A percentile compares a stretch with the other conserved stretches of the same genome.
These are phyloP conservation scores for Ianthella basta DNA, from an alignment of 37 sponge, comb jelly and placozoan species.

Conservation along the genomic window DNA sequence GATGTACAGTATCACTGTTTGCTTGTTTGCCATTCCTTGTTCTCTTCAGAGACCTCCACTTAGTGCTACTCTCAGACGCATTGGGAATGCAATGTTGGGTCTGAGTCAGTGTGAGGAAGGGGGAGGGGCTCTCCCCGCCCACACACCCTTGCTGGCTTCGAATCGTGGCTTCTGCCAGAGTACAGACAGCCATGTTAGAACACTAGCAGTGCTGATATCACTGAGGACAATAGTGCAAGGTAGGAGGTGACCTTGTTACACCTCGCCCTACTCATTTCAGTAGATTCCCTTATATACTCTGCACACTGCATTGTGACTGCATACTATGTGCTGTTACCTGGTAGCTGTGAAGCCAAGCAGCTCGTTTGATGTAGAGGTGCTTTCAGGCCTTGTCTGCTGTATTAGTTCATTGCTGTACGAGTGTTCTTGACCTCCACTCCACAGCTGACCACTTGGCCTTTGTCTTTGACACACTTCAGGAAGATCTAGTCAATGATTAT, in stretches of 20 bases:
- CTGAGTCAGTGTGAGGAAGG: neutral
- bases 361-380: too few relatives aligned
- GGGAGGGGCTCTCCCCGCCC: neutral
- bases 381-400: too few relatives aligned
- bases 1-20: too few relatives aligned
- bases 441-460: slow-evolving; percentile 37
- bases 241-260: neutral
- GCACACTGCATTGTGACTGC: too few relatives aligned
- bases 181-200: neutral
- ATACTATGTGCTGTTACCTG: too few relatives aligned
- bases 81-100: slow-evolving; percentile 7
- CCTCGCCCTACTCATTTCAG: too few relatives aligned
- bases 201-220: slow-evolving; percentile 12
- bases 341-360: too few relatives aligned
- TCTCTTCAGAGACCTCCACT: neutral
- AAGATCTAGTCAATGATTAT: slow-evolving; percentile 47
- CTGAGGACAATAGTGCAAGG: slow-evolving; percentile 21
- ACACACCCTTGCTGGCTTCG: neutral
- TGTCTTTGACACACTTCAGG: slow-evolving; percentile 45
- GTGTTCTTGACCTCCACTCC: neutral
- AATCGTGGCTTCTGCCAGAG: slow-evolving; percentile 11
- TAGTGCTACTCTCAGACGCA: slow-evolving; percentile 13
- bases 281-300: too few relatives aligned
- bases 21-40: too few relatives aligned
- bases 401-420: too few relatives aligned